Percentiles rank a stretch among this genome's conserved stretches.
These are phyloP conservation scores for Oxyruncus cristatus DNA, from an alignment of 2,113 vertebrate species.

Conservation along the genomic window DNA sequence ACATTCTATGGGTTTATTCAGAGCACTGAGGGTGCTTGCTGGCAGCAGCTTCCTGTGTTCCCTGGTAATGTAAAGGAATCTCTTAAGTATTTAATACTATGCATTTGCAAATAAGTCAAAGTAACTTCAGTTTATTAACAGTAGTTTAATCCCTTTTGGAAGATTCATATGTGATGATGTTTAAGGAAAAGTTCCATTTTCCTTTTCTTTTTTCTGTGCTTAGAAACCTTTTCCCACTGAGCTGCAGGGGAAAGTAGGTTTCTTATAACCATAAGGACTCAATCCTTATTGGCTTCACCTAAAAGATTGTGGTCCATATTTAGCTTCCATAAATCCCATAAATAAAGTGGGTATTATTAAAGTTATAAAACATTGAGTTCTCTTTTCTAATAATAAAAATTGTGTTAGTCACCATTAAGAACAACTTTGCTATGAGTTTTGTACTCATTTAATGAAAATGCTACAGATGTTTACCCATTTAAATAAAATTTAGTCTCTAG, in stretches of 20 bases:
- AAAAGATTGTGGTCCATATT: background rate
- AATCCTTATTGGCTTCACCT: background rate
- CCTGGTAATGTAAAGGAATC: conserved; percentile 39
- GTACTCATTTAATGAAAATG: background rate
- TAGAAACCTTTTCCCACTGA: background rate
- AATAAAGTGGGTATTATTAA: background rate
- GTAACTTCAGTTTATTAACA: background rate
- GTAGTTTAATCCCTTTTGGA: background rate
- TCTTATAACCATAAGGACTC: background rate
- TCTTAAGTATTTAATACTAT: background rate
- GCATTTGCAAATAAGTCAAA: conserved; percentile 17
- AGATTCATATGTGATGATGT: background rate
- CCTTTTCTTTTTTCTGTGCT: background rate
- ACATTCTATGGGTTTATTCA: conserved; percentile 49
- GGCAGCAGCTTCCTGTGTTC: conserved; percentile 32
- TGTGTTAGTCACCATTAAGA: background rate
- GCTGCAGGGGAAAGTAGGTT: background rate
- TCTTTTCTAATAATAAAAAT: background rate
- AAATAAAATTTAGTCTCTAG: background rate
- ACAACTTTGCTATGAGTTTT: background rate
- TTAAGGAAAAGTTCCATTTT: conserved; percentile 8
- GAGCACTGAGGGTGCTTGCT: background rate
- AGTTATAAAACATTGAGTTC: background rate
- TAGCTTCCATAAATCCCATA: background rate
- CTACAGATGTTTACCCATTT: background rate